Conservation (phyloP, 2,797 vertebrate species). For the Betta splendens region DNA sequence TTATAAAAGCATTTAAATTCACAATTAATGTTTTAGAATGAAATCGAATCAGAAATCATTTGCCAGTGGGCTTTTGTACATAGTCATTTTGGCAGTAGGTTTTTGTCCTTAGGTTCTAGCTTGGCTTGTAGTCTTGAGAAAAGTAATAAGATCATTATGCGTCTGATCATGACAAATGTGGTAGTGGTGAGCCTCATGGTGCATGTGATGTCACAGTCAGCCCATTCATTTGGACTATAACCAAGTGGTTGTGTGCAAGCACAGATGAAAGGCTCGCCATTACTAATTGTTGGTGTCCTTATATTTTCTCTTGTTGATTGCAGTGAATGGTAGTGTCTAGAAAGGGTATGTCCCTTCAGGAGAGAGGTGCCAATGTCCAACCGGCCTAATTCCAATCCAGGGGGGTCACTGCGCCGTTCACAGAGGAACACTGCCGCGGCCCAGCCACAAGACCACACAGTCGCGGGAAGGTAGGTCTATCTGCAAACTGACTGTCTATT, state of each 20-base stretch:
- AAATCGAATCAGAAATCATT: too few species aligned
- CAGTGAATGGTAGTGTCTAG: conserved; percentile 99
- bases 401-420: conserved; percentile 99
- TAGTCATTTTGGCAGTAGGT: not conserved
- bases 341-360: conserved; percentile 99
- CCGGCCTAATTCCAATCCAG: conserved; percentile 99
- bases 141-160: not conserved
- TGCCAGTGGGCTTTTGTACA: too few species aligned
- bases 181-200: not conserved
- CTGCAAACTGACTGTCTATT: not conserved
- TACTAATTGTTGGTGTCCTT: conserved; percentile 14
- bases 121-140: not conserved
- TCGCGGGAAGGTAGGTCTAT: conserved; percentile 91
- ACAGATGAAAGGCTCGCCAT: not conserved
- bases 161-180: conserved; percentile 18
- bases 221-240: not conserved
- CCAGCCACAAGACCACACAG: conserved; percentile 98
- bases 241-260: not conserved
- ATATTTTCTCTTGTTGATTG: conserved; percentile 42
- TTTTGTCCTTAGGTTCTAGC: conserved; percentile 1
- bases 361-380: conserved; percentile 99
- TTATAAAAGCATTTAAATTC: too few species aligned
- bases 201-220: not conserved
- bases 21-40: too few species aligned
- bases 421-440: conserved; percentile 99